Base-by-base conservation (phyloP, 2,888 invertebrate species). In the Macaria liturata region DNA sequence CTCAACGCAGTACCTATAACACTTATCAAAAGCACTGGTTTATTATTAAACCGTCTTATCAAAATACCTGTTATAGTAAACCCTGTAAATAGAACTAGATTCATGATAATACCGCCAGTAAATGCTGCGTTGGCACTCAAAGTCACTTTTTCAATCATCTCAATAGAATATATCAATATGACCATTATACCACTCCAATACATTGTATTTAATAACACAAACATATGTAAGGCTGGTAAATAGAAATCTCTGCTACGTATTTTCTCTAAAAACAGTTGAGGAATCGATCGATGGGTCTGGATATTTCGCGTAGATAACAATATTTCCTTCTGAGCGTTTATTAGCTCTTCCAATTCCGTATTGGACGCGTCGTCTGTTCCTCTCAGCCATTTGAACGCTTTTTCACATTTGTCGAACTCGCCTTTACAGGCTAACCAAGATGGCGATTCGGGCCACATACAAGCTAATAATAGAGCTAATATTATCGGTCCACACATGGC, bases 371-470 rank as follows among this genome's bases (percentile, higher is more conserved):
- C 53, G 31, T 61, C 65, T 4, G 40, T 59, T 0, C 69, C 68
- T 43, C 69, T 51, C 7, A 69, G 32, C 9, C 46, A 52, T 50
- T 52, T 56, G 44, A 69, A 69, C 0, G 64, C 53, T 5, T 40
- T 31, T 44, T 64, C 63, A 34, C 69, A 65, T 51, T 66, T 56
- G 2, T 62, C 56, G 42, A 65, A 65, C 9, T 61, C 52, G 3
- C 64, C 64, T 58, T 61, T 69, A 39, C 57, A 66, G 2, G 69
- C 70, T 3, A 69, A 32, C 70, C 70, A 70, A 4, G 64, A 50
- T 1, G 70, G 69, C 0, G 70, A 70, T 34, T 70, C 68, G 0
- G 70, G 68, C 70, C 70, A 70, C 5, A 54, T 37, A 9, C 47
- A 60, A 2, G 57, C 61, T 3, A 47, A 42, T 1, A 52, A 4